These are phyloP conservation scores for Apus apus DNA, from an alignment of 2,113 vertebrate genomes.

Conservation along the genomic window DNA sequence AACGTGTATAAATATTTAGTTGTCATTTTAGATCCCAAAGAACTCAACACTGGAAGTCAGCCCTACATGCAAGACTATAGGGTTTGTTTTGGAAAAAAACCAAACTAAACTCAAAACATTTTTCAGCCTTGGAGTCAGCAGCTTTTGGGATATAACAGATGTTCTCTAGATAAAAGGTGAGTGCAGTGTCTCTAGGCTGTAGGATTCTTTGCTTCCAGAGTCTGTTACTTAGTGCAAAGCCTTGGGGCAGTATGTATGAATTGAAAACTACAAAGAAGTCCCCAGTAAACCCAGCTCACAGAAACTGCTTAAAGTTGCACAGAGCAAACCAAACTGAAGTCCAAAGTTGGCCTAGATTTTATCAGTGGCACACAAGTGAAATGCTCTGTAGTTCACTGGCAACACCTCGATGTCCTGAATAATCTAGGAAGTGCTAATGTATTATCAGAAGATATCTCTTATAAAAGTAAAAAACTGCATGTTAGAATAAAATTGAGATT, in stretches of 20 bases:
- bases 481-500: background rate
- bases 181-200: background rate
- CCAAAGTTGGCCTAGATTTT: background rate
- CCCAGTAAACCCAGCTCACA: background rate
- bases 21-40: background rate
- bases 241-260: background rate
- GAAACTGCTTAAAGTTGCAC: background rate
- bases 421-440: background rate
- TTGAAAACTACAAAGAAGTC: background rate
- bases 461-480: background rate
- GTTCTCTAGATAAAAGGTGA: background rate
- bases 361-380: background rate
- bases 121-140: background rate
- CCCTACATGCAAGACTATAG: background rate
- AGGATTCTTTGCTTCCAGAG: background rate
- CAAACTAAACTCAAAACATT: background rate
- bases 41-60: background rate
- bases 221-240: background rate
- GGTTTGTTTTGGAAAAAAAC: background rate
- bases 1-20: background rate
- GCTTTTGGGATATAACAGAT: background rate
- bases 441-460: background rate
- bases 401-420: background rate
- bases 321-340: background rate
- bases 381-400: background rate